phyloP scores from a whole-genome alignment of 2,797 vertebrate species.

The Neosilurus hyrtlii region DNA sequence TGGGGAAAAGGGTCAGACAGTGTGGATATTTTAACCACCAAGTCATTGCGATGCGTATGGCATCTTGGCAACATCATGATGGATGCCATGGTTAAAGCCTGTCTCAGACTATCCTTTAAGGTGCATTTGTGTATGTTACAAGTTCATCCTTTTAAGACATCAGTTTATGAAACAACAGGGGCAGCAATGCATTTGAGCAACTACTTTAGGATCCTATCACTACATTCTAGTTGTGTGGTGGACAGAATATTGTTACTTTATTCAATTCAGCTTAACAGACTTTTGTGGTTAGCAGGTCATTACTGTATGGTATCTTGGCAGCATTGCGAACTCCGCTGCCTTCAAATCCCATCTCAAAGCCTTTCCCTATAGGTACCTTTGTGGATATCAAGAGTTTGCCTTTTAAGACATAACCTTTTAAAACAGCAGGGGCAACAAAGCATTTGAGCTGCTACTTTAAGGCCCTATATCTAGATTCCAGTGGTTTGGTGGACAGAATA shows the following conservation, averaged over 20 bases:
- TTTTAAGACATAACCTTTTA: neutral
- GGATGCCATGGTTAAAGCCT: too few species aligned
- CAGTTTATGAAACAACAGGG: too few species aligned
- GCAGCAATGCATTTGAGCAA: too few species aligned
- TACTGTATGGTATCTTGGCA: neutral
- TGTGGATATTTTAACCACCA: too few species aligned
- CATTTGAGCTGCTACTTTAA: neutral
- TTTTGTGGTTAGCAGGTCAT: neutral
- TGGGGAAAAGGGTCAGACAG: neutral
- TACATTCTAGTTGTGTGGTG: too few species aligned
- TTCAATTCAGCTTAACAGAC: neutral
- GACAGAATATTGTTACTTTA: neutral
- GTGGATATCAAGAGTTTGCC: neutral
- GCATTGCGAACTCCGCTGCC: neutral
- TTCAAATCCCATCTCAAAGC: neutral
- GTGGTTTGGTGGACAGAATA: slow-evolving; percentile 1
- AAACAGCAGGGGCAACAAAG: neutral
- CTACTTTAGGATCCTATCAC: too few species aligned
- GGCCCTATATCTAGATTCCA: neutral
- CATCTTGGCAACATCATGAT: too few species aligned
- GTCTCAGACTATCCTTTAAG: too few species aligned
- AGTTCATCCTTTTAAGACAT: too few species aligned
- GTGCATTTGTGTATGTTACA: too few species aligned
- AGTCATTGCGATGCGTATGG: too few species aligned
- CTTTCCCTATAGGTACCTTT: neutral